phyloP scores from a whole-genome alignment of 2,797 vertebrate species.

The Lycodopsis pacificus region DNA sequence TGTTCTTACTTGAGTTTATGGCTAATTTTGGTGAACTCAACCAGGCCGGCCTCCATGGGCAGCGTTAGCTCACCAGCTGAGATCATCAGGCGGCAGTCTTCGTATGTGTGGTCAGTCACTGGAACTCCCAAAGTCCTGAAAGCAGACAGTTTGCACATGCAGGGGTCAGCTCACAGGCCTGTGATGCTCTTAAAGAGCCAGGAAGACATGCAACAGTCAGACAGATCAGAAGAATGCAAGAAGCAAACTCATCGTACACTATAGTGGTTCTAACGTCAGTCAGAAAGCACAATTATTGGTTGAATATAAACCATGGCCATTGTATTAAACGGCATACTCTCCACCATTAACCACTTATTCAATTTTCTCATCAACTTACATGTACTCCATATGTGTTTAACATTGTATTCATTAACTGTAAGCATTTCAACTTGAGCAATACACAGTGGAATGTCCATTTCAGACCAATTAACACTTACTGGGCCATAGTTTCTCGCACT shows the following conservation, averaged over 20 bases:
- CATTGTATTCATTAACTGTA: constrained; percentile 2
- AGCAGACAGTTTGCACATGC: constrained; percentile 12
- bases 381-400: not conserved
- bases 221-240: not conserved
- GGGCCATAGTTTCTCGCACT: constrained; percentile 91
- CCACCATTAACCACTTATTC: not conserved
- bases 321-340: not conserved
- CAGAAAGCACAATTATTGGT: not conserved
- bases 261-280: not conserved
- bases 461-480: constrained; percentile 81
- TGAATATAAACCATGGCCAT: not conserved
- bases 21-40: constrained; percentile 99
- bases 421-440: not conserved
- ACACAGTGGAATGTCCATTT: not conserved
- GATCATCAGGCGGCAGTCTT: constrained; percentile 98
- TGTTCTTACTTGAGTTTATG: constrained; percentile 92
- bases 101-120: constrained; percentile 96
- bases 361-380: constrained; percentile 1
- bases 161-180: not conserved
- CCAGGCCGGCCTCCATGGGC: constrained; percentile 97
- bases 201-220: not conserved
- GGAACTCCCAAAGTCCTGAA: constrained; percentile 89
- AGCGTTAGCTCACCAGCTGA: constrained; percentile 95
- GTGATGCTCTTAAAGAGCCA: not conserved
- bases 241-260: not conserved